These are phyloP conservation scores for Eretmochelys imbricata DNA, from an alignment of 2,113 vertebrate genomes.

Conservation along the genomic window DNA sequence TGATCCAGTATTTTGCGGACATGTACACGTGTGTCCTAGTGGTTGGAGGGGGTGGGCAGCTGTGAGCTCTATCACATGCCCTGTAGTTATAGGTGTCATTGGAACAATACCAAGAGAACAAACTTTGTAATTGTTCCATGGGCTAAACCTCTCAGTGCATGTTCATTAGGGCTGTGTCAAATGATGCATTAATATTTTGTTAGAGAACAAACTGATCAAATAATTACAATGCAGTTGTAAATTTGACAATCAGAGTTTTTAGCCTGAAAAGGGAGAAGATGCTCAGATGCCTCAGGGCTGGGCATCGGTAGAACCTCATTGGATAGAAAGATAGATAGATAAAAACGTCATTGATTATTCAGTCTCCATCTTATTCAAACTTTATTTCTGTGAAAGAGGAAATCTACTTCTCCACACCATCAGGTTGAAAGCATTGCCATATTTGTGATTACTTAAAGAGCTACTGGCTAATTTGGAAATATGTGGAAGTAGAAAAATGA, in stretches of 20 bases:
- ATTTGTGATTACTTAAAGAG: constrained; percentile 55
- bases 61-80: constrained; percentile 22
- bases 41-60: constrained; percentile 32
- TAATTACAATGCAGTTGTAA: constrained; percentile 49
- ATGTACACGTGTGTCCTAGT: constrained; percentile 15
- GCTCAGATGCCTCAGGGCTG: constrained; percentile 46
- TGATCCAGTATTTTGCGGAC: constrained; percentile 16
- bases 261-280: constrained; percentile 7
- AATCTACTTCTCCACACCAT: background rate
- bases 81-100: background rate
- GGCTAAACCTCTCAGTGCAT: constrained; percentile 27
- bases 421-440: constrained; percentile 20
- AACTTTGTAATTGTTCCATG: constrained; percentile 49
- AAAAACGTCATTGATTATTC: constrained; percentile 28
- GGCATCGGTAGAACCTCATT: constrained; percentile 50
- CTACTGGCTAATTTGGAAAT: constrained; percentile 74
- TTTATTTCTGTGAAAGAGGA: constrained; percentile 30
- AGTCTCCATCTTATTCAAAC: constrained; percentile 32
- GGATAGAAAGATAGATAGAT: constrained; percentile 21
- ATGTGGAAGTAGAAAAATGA: constrained; percentile 60
- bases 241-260: constrained; percentile 55
- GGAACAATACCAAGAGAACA: background rate
- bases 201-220: constrained; percentile 62
- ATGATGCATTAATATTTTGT: constrained; percentile 31
- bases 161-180: constrained; percentile 56